Conservation (phyloP, 2,113 vertebrate genomes). For the Probosciger aterrimus region DNA sequence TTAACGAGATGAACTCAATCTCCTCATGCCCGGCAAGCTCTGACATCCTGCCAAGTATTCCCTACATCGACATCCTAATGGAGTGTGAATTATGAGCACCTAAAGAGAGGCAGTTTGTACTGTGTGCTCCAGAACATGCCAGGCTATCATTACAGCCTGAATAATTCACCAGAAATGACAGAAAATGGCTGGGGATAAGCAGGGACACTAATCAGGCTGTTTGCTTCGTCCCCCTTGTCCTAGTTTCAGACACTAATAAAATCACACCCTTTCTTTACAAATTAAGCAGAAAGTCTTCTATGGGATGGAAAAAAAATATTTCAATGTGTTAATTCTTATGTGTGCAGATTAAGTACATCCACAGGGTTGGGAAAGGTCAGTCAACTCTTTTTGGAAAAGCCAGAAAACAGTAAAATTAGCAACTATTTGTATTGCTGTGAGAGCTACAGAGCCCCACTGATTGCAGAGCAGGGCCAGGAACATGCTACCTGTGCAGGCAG, state of each 20-base stretch:
- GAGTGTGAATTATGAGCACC: conserved; percentile 49
- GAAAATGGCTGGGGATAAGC: conserved; percentile 37
- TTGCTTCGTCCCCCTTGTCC: background rate
- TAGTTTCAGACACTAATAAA: conserved; percentile 9
- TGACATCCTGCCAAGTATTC: conserved; percentile 35
- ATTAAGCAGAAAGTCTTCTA: background rate
- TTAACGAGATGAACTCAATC: conserved; percentile 24
- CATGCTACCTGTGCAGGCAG: background rate
- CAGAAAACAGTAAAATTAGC: background rate
- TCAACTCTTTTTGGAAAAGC: background rate
- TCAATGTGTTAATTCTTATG: background rate
- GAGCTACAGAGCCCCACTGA: background rate
- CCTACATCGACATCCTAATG: conserved; percentile 21
- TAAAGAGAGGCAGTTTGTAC: conserved; percentile 49
- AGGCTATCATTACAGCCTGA: conserved; percentile 14
- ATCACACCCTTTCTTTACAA: conserved; percentile 1
- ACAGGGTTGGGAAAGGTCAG: background rate
- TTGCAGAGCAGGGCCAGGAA: background rate
- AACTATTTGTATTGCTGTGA: background rate
- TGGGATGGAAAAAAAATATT: background rate
- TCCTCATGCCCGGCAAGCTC: conserved; percentile 13
- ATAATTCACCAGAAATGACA: conserved; percentile 13
- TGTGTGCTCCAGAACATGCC: conserved; percentile 5
- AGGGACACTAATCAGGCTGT: background rate
- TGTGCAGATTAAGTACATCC: background rate